Percentiles rank a stretch among this genome's conserved stretches.
Conservation (phyloP, 1,140 invertebrate species). For the Procambarus virginalis region DNA sequence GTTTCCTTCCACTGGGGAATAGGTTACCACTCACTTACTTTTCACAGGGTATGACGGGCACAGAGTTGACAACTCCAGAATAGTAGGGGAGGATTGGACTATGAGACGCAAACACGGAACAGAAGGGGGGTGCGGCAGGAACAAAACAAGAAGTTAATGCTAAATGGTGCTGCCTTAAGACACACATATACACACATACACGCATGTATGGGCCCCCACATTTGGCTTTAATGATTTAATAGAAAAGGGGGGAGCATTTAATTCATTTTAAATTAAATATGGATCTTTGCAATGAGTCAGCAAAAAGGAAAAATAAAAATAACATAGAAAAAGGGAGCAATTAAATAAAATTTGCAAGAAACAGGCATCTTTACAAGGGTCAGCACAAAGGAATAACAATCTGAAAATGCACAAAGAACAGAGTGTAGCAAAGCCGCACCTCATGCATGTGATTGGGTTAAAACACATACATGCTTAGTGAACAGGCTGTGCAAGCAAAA, state of each 20-base stretch:
- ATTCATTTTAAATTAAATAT: neutral
- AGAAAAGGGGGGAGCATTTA: conserved; percentile 26
- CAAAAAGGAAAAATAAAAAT: no score
- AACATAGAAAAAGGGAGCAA: no score
- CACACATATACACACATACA: neutral
- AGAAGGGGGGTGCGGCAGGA: conserved; percentile 37
- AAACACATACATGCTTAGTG: conserved; percentile 66
- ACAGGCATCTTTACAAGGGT: conserved; percentile 11
- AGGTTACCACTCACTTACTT: conserved; percentile 61
- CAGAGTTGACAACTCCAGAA: conserved; percentile 66
- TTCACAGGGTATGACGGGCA: conserved; percentile 62
- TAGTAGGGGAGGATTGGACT: conserved; percentile 58
- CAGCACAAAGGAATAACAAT: neutral
- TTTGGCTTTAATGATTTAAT: conserved; percentile 10
- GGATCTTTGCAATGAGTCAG: neutral
- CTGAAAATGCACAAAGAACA: neutral
- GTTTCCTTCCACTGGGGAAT: conserved; percentile 30
- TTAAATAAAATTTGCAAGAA: no score
- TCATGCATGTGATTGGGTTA: conserved; percentile 64
- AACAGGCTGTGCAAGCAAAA: conserved; percentile 59
- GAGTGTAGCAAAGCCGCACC: conserved; percentile 58
- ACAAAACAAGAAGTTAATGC: conserved; percentile 58
- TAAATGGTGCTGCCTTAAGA: conserved; percentile 30
- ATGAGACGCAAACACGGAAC: conserved; percentile 60
- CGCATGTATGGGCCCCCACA: no score